phyloP scores from a whole-genome alignment of 2,113 vertebrate species.

The Vimba vimba region DNA sequence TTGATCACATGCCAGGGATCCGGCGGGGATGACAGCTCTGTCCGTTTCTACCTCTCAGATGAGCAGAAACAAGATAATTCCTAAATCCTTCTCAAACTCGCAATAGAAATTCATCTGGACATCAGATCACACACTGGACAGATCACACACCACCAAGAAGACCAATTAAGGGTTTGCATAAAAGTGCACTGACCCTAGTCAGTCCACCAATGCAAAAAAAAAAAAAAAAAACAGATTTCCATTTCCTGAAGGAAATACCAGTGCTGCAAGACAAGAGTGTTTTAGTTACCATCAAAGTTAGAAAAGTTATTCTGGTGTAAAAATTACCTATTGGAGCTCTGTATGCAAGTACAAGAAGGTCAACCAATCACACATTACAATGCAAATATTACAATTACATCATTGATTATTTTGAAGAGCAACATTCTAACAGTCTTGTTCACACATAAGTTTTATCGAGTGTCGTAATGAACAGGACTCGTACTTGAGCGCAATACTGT shows the following conservation, averaged over 20 bases:
- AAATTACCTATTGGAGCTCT: not conserved
- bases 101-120: conserved; percentile 20
- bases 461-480: not conserved
- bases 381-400: not conserved
- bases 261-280: not conserved
- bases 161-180: conserved; percentile 15
- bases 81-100: conserved; percentile 14
- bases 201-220: not conserved
- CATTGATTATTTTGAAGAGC: not conserved
- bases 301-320: not conserved
- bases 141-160: conserved; percentile 10
- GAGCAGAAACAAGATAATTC: conserved; percentile 40
- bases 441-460: not conserved
- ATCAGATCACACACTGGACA: conserved; percentile 29
- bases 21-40: conserved; percentile 26
- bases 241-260: not conserved
- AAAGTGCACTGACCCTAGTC: not conserved
- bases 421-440: not conserved
- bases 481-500: not conserved
- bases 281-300: not conserved
- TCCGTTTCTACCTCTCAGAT: conserved; percentile 39
- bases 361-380: not conserved
- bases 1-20: conserved; percentile 42
- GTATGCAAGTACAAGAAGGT: not conserved
- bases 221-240: not conserved